Conservation (phyloP, 2,797 vertebrate species). For the Etheostoma perlongum region DNA sequence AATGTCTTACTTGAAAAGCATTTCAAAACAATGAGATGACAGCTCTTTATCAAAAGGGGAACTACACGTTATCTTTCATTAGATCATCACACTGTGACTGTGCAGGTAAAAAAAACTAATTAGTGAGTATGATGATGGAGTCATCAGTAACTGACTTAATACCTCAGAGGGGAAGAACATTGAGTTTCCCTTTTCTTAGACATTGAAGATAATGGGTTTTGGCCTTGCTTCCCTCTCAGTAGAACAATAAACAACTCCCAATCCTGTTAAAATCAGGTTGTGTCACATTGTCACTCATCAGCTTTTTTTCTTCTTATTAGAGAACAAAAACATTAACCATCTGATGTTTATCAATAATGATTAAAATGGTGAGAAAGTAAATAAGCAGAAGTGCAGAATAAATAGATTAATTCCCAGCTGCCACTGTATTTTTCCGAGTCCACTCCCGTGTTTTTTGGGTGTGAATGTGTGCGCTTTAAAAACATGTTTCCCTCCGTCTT, state of each 20-base stretch:
- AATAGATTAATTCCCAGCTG: slow-evolving; percentile 68
- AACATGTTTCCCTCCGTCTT: slow-evolving; percentile 92
- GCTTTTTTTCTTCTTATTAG: slow-evolving; percentile 33
- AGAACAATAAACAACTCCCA: slow-evolving; percentile 66
- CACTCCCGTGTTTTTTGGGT: slow-evolving; percentile 80
- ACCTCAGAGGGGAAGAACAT: slow-evolving; percentile 64
- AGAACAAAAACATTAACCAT: slow-evolving; percentile 60
- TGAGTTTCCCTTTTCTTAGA: slow-evolving; percentile 74
- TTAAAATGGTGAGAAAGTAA: slow-evolving; percentile 68
- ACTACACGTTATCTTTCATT: slow-evolving; percentile 57
- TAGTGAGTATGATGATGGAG: not conserved
- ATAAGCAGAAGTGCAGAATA: slow-evolving; percentile 70
- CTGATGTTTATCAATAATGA: slow-evolving; percentile 68
- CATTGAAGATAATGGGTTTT: slow-evolving; percentile 62
- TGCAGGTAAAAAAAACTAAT: slow-evolving; percentile 47
- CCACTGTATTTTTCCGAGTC: slow-evolving; percentile 76
- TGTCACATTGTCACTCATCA: slow-evolving; percentile 15
- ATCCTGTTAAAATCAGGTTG: slow-evolving; percentile 35
- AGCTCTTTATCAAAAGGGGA: slow-evolving; percentile 51
- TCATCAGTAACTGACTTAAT: slow-evolving; percentile 47
- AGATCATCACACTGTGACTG: slow-evolving; percentile 25
- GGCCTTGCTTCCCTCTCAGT: slow-evolving; percentile 65
- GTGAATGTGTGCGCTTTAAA: slow-evolving; percentile 80
- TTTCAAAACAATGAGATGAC: slow-evolving; percentile 54
- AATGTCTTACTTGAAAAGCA: slow-evolving; percentile 47